These are phyloP conservation scores for Drosophila ohnishii DNA, from an alignment of 1,140 invertebrate genomes.

Conservation along the genomic window DNA sequence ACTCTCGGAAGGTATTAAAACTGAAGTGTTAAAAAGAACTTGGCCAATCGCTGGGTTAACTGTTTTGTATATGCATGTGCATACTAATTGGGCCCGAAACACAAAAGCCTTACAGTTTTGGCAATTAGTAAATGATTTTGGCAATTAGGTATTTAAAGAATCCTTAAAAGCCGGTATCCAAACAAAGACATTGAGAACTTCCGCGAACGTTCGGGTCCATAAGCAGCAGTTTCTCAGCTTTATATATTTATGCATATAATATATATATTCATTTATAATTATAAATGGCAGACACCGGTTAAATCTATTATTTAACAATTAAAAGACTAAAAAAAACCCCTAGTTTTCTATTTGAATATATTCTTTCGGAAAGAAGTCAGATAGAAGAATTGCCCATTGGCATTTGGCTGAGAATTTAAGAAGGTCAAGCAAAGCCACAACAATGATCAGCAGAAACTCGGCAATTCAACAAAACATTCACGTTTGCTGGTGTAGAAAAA, in stretches of 20 bases:
- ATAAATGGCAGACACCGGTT: too few species aligned
- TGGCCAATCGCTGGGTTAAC: not conserved
- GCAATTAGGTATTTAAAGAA: not conserved
- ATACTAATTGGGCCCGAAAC: not conserved
- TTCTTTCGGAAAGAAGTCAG: too few species aligned
- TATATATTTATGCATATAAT: not conserved
- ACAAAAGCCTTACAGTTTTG: not conserved
- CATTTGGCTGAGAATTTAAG: conserved; percentile 20
- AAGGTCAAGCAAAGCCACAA: conserved; percentile 19
- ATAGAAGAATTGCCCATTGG: not conserved
- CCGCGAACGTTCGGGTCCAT: not conserved
- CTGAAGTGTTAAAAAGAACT: conserved; percentile 13
- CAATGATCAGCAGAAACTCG: conserved; percentile 12
- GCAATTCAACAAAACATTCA: not conserved
- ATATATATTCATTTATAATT: too few species aligned
- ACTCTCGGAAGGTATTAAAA: conserved; percentile 3
- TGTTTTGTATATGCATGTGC: not conserved
- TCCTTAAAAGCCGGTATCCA: not conserved
- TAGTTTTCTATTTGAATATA: too few species aligned
- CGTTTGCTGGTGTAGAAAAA: conserved; percentile 11
- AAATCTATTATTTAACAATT: too few species aligned
- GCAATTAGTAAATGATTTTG: not conserved
- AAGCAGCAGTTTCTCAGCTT: not conserved
- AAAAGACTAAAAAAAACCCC: too few species aligned
- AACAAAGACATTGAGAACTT: not conserved